Conservation (phyloP, 2,797 vertebrate genomes). For the Neopelma chrysocephalum region DNA sequence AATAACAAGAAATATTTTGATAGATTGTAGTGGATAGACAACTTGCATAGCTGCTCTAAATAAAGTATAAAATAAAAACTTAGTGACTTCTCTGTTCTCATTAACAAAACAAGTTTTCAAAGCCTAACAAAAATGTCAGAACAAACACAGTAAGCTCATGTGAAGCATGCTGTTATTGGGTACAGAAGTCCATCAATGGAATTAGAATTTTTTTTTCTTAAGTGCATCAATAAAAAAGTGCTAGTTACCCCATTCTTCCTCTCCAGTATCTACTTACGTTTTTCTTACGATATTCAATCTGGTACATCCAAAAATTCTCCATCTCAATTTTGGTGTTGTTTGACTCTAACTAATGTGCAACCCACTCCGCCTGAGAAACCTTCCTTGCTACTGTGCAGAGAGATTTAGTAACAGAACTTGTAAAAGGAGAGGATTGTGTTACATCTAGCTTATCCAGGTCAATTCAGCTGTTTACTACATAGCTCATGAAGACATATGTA, state of each 20-base stretch:
- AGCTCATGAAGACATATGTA: background rate
- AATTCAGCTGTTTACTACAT: background rate
- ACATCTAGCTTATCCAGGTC: background rate
- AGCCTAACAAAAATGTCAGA: background rate
- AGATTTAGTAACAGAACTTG: conserved; percentile 57
- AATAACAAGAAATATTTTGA: background rate
- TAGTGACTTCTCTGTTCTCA: background rate
- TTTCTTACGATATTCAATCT: conserved; percentile 71
- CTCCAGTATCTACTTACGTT: conserved; percentile 72
- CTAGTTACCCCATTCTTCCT: background rate
- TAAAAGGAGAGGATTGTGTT: conserved; percentile 56
- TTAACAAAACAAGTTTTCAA: background rate
- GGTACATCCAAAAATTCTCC: conserved; percentile 89
- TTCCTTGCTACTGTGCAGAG: conserved; percentile 1
- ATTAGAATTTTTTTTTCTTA: background rate
- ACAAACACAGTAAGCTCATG: background rate
- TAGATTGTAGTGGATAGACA: background rate
- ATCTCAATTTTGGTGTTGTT: conserved; percentile 52
- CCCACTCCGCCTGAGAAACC: background rate
- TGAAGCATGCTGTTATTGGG: background rate
- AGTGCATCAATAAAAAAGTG: background rate
- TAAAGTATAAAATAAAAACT: background rate
- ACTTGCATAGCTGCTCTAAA: background rate
- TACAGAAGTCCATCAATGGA: background rate
- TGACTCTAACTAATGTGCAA: background rate